These are phyloP conservation scores for Plebejus anna DNA, from an alignment of 2,888 invertebrate species.

Conservation along the genomic window DNA sequence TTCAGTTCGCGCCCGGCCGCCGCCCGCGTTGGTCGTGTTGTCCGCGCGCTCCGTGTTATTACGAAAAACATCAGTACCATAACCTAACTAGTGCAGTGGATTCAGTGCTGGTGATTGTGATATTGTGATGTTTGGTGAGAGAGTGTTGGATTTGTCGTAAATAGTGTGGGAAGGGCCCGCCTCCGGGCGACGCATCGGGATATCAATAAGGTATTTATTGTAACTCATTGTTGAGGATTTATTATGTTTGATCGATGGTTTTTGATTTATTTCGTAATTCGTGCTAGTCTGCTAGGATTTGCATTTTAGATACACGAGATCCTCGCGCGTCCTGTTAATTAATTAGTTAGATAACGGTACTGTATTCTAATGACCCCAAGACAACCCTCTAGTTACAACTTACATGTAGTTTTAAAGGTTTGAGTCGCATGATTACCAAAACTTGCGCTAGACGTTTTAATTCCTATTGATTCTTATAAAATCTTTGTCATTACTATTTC, in stretches of 20 bases:
- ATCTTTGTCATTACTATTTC: background rate
- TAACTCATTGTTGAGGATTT: conserved; percentile 78
- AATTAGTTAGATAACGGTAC: conserved; percentile 68
- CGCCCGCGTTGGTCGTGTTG: conserved; percentile 64
- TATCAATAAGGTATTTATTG: conserved; percentile 81
- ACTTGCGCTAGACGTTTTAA: background rate
- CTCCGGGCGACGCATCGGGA: conserved; percentile 75
- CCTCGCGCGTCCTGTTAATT: conserved; percentile 60
- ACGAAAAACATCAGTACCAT: conserved; percentile 70
- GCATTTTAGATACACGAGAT: conserved; percentile 67
- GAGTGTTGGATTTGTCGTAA: conserved; percentile 72
- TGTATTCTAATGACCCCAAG: background rate
- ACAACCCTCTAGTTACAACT: background rate
- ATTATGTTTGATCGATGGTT: conserved; percentile 72
- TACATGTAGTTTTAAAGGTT: background rate
- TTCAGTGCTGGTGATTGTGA: conserved; percentile 73
- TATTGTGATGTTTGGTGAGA: conserved; percentile 70
- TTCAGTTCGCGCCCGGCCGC: conserved; percentile 77
- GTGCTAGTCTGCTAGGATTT: conserved; percentile 59
- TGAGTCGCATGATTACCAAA: background rate
- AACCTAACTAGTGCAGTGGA: conserved; percentile 75
- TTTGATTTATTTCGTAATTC: conserved; percentile 46
- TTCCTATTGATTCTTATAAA: background rate
- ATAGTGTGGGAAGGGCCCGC: conserved; percentile 69
- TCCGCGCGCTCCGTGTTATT: conserved; percentile 56